Base-by-base conservation (phyloP, 1,140 invertebrate species). In the Apocrypta bakeri region DNA sequence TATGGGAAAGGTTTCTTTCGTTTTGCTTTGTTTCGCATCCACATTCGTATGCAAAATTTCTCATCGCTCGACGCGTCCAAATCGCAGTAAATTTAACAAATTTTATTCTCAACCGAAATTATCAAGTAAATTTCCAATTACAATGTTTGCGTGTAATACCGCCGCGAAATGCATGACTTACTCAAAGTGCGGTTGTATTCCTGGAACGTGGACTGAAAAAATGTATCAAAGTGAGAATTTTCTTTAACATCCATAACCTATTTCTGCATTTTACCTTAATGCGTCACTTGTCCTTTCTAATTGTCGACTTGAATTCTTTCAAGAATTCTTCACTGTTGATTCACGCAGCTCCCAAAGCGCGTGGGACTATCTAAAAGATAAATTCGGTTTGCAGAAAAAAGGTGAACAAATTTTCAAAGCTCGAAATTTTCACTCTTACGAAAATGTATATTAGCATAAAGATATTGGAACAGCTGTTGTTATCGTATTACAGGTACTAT, bases 321-420 rank as follows among this genome's bases (percentile, higher is more conserved):
- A 14, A 81, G 80, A 63, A 56, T 75, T 66, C 1, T 74, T 74
- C 56, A 56, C 9, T 11, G 29, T 37, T 6, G 25, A 61, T 2
- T n/a, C 48, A n/a, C 40, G 4, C 3, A 12, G 21, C 1, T 7
- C 31, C 1, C 63, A 71, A 64, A 83, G 17, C 3, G 6, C 42
- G 24, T 83, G 68, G 48, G 77, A 74, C 12, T 83, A 73, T 73
- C 24, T 85, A 4, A 85, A 78, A 81, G 25, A 77, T 37, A 85
- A 83, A 80, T 40, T 85, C 12, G 81, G 84, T 2, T 11, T 85
- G 17, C 21, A 79, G 64, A 63, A 71, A 40, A 79, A 77, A 40
- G 6, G 81, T 85, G 37, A 83, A 40, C 74, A 9, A 42, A 83
- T 74, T n/a, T n/a, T n/a, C n/a, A 63, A 56, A 1, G 21, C 14